Conservation (phyloP, 2,888 invertebrate genomes). For the Cerastoderma edule region DNA sequence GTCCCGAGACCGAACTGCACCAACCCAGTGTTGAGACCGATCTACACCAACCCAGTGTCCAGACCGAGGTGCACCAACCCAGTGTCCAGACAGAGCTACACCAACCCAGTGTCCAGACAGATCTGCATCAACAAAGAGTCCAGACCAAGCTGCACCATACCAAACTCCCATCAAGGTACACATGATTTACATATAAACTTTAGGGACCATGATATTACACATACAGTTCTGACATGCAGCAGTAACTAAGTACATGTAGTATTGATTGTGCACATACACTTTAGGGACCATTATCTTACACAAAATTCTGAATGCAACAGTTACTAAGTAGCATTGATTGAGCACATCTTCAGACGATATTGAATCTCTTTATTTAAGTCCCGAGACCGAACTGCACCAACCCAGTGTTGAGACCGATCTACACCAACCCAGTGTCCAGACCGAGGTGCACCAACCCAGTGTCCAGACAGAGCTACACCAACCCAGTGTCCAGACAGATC, state of each 20-base stretch:
- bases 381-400: too few species aligned
- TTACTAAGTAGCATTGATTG: background rate
- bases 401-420: conserved; percentile 14
- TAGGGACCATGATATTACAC: too few species aligned
- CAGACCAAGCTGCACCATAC: background rate
- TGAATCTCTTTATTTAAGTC: too few species aligned
- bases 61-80: conserved; percentile 15
- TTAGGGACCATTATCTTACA: too few species aligned
- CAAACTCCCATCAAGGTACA: too few species aligned
- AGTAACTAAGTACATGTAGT: too few species aligned
- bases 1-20: too few species aligned
- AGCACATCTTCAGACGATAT: background rate
- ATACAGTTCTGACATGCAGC: too few species aligned
- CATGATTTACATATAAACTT: too few species aligned
- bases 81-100: background rate
- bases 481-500: conserved; percentile 18
- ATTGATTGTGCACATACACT: too few species aligned
- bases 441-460: too few species aligned
- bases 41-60: conserved; percentile 2
- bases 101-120: conserved; percentile 11
- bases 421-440: conserved; percentile 4
- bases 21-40: conserved; percentile 16
- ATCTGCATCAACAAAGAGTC: background rate
- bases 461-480: background rate
- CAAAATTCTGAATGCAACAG: conserved; percentile 2